Evolutionary conservation across 2,113 vertebrate species (phyloP).

Genomic region (Nematolebias whitei): DNA sequence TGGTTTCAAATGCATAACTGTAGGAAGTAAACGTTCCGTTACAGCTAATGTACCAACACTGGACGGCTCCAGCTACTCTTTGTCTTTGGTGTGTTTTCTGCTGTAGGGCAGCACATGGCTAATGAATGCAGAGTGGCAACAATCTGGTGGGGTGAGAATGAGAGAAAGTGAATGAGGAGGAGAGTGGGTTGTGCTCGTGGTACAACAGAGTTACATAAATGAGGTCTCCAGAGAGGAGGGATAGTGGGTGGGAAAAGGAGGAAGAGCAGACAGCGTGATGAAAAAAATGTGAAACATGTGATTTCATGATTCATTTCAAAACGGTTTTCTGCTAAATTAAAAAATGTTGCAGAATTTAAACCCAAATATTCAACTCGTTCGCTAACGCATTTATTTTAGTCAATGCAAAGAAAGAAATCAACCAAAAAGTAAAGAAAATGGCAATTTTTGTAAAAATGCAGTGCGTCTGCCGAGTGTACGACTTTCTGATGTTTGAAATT

Average conservation of each 20-base stretch:
- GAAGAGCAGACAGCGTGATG: conserved; percentile 32
- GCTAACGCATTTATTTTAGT: too few species aligned
- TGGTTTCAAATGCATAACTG: conserved; percentile 19
- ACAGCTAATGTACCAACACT: not conserved
- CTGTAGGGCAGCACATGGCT: conserved; percentile 58
- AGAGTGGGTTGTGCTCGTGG: conserved; percentile 61
- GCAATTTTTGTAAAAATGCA: too few species aligned
- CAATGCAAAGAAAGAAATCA: too few species aligned
- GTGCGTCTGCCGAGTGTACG: too few species aligned
- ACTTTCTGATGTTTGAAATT: too few species aligned
- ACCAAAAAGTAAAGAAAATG: too few species aligned
- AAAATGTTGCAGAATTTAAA: not conserved
- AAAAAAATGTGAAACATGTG: conserved; percentile 18
- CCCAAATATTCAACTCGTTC: too few species aligned
- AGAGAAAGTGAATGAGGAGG: conserved; percentile 52
- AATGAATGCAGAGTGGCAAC: conserved; percentile 72
- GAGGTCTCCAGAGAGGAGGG: conserved; percentile 50
- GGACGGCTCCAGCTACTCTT: conserved; percentile 38
- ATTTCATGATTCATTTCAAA: conserved; percentile 28
- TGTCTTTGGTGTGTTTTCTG: conserved; percentile 65
- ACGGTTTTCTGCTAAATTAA: not conserved
- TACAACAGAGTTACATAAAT: conserved; percentile 73
- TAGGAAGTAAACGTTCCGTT: conserved; percentile 10
- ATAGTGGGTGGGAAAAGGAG: conserved; percentile 50
- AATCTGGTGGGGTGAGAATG: conserved; percentile 41